phyloP scores from a whole-genome alignment of 2,888 invertebrate genomes.

The Drosophila mimetica region DNA sequence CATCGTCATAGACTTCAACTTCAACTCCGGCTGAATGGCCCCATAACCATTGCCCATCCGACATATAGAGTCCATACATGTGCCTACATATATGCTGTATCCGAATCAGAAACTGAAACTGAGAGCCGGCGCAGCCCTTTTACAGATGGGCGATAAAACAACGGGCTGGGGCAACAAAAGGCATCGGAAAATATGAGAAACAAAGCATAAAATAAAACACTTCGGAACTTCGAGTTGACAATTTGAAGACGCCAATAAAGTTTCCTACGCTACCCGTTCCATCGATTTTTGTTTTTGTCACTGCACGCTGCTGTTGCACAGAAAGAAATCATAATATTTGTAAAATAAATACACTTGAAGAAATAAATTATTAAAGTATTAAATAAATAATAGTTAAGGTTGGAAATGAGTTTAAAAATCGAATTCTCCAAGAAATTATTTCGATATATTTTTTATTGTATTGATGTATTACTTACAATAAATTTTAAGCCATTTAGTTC shows the following conservation, averaged over 20 bases:
- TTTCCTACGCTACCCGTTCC: conserved; percentile 60
- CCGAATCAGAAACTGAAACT: conserved; percentile 29
- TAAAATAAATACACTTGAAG: not conserved
- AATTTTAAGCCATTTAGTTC: too few species aligned
- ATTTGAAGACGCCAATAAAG: conserved; percentile 78
- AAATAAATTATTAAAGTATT: too few species aligned
- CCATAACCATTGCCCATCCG: conserved; percentile 36
- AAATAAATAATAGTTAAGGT: too few species aligned
- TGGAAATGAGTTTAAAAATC: too few species aligned
- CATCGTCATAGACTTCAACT: conserved; percentile 65
- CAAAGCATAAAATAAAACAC: conserved; percentile 78
- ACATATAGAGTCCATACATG: conserved; percentile 25
- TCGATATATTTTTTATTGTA: too few species aligned
- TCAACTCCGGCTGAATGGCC: conserved; percentile 37
- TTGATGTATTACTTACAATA: too few species aligned
- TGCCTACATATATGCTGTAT: conserved; percentile 16
- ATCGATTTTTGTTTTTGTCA: conserved; percentile 28
- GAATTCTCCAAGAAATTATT: too few species aligned
- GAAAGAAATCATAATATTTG: not conserved
- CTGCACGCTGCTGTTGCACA: conserved; percentile 24
- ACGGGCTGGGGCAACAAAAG: conserved; percentile 55
- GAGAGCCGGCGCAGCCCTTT: conserved; percentile 62
- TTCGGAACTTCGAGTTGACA: conserved; percentile 72
- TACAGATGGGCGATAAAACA: conserved; percentile 76
- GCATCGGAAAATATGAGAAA: conserved; percentile 72